These are phyloP conservation scores for Prionailurus viverrinus DNA, from an alignment of 2,113 vertebrate genomes.

Conservation along the genomic window DNA sequence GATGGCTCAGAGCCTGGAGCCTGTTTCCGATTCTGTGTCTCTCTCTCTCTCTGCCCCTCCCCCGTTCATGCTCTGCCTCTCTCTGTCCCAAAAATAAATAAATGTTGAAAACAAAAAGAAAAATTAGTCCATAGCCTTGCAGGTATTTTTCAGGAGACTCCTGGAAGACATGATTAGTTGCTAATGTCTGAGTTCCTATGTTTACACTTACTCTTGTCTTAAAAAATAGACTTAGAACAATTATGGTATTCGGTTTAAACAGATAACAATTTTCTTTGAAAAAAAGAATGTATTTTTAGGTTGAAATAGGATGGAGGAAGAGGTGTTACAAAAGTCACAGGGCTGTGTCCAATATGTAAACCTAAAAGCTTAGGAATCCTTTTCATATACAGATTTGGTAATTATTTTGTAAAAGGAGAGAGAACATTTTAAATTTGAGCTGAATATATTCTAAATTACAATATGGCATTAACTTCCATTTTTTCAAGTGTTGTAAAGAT, in stretches of 20 bases:
- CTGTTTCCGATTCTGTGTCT: too few relatives aligned
- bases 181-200: neutral
- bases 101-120: neutral
- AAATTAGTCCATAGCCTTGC: neutral
- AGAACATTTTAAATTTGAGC: conserved; percentile 66
- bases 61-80: too few relatives aligned
- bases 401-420: conserved; percentile 75
- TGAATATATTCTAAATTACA: conserved; percentile 41
- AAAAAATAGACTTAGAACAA: conserved; percentile 79
- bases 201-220: conserved; percentile 51
- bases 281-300: conserved; percentile 52
- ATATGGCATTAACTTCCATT: neutral
- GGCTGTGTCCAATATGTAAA: neutral
- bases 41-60: too few relatives aligned
- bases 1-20: too few relatives aligned
- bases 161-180: conserved; percentile 2
- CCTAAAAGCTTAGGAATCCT: conserved; percentile 78
- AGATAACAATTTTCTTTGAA: conserved; percentile 81
- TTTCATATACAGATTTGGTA: conserved; percentile 78
- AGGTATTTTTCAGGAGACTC: neutral
- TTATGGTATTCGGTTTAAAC: conserved; percentile 75
- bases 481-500: neutral
- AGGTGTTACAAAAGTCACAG: neutral
- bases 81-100: too few relatives aligned
- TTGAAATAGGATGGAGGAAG: conserved; percentile 24